Percentiles rank a stretch among this genome's conserved stretches.
These are phyloP conservation scores for Saguinus midas DNA, from an alignment of 2,113 vertebrate genomes.

Conservation along the genomic window DNA sequence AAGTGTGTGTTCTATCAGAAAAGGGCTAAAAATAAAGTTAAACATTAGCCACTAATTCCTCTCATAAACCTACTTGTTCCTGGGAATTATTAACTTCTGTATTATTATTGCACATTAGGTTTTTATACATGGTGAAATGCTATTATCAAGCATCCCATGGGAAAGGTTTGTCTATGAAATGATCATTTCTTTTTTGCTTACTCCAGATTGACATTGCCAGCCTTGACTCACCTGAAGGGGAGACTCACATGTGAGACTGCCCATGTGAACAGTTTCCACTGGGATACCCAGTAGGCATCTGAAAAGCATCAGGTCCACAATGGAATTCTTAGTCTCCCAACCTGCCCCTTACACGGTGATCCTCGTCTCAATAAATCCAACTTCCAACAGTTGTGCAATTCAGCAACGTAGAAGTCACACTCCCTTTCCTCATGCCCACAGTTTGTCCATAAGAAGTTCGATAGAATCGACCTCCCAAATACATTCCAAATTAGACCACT, in stretches of 20 bases:
- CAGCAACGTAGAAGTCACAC: background rate
- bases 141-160: background rate
- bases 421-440: background rate
- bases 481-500: background rate
- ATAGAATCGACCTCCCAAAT: background rate
- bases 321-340: background rate
- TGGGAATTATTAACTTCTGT: background rate
- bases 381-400: background rate
- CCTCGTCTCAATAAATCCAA: background rate
- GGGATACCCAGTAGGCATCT: background rate
- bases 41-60: background rate
- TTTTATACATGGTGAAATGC: background rate
- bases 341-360: background rate
- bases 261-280: background rate
- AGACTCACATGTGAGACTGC: background rate
- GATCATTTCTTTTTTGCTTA: background rate
- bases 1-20: background rate
- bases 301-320: background rate
- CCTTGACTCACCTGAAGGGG: background rate
- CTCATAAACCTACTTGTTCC: background rate
- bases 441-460: background rate
- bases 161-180: background rate
- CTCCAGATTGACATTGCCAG: background rate
- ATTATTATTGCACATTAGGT: background rate
- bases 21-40: background rate